Evolutionary conservation across 2,797 vertebrate genomes (phyloP), one percentile per base, ranked within the genome.

Genomic region (Lacerta viridis): DNA sequence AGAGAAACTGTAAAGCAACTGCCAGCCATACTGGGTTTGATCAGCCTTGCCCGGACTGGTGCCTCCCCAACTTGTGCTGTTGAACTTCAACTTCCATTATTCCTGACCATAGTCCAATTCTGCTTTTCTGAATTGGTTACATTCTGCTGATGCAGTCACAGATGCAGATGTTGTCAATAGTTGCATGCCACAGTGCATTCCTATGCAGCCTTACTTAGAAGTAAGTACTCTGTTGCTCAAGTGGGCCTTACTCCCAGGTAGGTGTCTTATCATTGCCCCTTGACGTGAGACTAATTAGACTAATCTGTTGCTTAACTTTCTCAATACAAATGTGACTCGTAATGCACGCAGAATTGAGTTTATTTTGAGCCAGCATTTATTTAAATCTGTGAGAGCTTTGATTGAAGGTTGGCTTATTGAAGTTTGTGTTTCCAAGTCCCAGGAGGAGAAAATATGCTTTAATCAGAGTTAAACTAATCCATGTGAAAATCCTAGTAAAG

Each of bases 401-500:
- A 64, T 64, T 81, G 55, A 64, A 27, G 36, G 36, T 11, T 80
- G 39, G 8, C n/a, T 80, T 64, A 33, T 80, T 36, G 29, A 20
- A 36, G 55, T 69, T 50, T 83, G 17, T 55, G 43, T 83, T 71
- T 11, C 69, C 13, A 69, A 69, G 27, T 72, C 69, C 76, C 18
- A 46, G 20, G 3, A 43, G 46, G n/a, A 29, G 20, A 18, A 41
- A 27, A 61, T 3, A 74, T 84, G 46, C 46, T 75, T 84, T 85
- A 85, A 85, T 61, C 46, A 84, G n/a, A 75, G 68, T 69, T 69
- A 46, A 41, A 84, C 71, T 75, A 36, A 84, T 2, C 33, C 55
- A 55, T 7, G 13, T 61, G 50, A 75, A 41, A 27, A 61, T 41
- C 50, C 8, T 41, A 36, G 20, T 68, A n/a, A 83, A 17, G 9